Evolutionary conservation across 2,113 vertebrate species (phyloP), one percentile per base, ranked within the genome.

Genomic region (Lycocorax pyrrhopterus): DNA sequence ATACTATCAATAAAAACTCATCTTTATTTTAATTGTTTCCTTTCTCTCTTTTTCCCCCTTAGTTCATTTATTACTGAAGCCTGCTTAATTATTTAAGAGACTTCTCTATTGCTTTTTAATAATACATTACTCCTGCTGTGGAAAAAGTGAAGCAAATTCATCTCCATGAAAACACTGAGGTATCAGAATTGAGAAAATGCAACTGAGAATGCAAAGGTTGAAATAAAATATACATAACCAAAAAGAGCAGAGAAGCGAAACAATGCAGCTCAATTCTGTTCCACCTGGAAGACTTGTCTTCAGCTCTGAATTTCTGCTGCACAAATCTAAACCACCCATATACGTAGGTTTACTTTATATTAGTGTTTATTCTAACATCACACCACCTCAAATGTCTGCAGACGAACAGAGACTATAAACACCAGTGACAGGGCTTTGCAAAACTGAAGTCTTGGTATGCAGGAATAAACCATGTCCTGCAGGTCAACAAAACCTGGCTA

Each of bases 41-140:
- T 89, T 84, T 78, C 18, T 59, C 30, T 68, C 30, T 35, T 32
- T 33, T 1, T 0, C 4, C 3, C 10, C 8, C 43, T 55, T 87
- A 73, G 90, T 96, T 96, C 77, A 92, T 44, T 83, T 83, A 93
- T 92, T 95, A 98, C 93, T 88, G 95, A 98, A 97, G 96, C 94
- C 84, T 96, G 49, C 64, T 99, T 86, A 98, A 99, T 98, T 98
- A 99, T 99, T 98, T 97, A 99, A 88, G 90, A 81, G 87, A 82
- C 89, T 97, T 97, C 92, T 98, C 94, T 92, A 88, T 90, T 96
- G 78, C 91, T 88, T 95, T 93, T 98, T 96, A 96, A 98, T 98
- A 97, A 98, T 98, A 97, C 93, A 99, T 98, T 89, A 93, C 58
- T 80, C 41, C 79, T 95, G 73, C 33, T 74, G 91, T 96, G 93